Percentiles rank a stretch among this genome's conserved stretches.
These are phyloP conservation scores for Aleadryas rufinucha DNA, from an alignment of 2,113 vertebrate genomes.

Conservation along the genomic window DNA sequence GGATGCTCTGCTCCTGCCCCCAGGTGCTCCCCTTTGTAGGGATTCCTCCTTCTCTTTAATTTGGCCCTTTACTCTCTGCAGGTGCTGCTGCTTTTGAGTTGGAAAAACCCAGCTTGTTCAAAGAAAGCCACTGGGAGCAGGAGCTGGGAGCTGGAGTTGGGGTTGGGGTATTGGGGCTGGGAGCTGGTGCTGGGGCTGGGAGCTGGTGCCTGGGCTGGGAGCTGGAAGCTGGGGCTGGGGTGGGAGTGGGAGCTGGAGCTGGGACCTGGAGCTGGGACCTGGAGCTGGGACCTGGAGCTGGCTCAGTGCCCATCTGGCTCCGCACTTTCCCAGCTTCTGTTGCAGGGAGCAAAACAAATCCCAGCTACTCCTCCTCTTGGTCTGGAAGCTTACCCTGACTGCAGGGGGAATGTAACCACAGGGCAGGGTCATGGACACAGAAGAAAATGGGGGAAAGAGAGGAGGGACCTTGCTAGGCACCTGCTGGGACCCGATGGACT, in stretches of 20 bases:
- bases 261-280: background rate
- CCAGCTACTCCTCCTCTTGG: background rate
- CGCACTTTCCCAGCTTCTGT: background rate
- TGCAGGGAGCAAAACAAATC: background rate
- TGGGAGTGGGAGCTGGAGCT: background rate
- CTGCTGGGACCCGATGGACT: accelerated
- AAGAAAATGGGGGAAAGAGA: background rate
- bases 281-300: background rate
- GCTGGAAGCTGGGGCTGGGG: background rate
- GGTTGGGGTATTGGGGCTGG: background rate
- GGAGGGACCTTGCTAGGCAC: background rate
- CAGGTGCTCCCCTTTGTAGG: background rate
- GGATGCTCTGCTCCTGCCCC: background rate
- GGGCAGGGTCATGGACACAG: background rate
- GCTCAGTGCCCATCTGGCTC: accelerated
- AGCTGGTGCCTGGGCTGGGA: background rate
- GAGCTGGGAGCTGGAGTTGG: background rate
- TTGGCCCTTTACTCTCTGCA: background rate
- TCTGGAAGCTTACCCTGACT: background rate
- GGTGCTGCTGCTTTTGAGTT: background rate
- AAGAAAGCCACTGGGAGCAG: background rate
- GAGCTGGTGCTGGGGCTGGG: background rate
- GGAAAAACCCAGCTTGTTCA: background rate
- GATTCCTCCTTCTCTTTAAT: background rate
- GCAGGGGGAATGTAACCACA: background rate